A percentile compares a stretch with the other conserved stretches of the same genome.
phyloP scores from a whole-genome alignment of 2,113 vertebrate species.

The Laticauda colubrina region DNA sequence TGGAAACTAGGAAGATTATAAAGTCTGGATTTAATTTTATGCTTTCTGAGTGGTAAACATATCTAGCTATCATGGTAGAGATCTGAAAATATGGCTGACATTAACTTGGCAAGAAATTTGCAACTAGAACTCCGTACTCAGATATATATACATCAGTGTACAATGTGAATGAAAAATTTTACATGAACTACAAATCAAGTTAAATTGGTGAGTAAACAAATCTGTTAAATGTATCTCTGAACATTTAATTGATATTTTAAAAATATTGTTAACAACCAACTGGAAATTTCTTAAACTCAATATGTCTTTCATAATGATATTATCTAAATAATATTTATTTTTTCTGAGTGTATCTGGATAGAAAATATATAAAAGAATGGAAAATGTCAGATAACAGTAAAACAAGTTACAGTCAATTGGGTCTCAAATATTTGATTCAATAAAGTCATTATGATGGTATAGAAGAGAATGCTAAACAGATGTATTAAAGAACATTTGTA shows the following conservation, averaged over 20 bases:
- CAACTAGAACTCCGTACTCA: slow-evolving; percentile 21
- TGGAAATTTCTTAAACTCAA: slow-evolving; percentile 21
- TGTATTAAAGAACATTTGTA: not conserved
- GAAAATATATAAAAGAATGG: slow-evolving; percentile 8
- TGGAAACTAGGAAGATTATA: slow-evolving; percentile 41
- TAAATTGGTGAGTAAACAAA: not conserved
- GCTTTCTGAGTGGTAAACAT: slow-evolving; percentile 44
- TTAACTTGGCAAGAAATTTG: slow-evolving; percentile 55
- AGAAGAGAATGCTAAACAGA: not conserved
- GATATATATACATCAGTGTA: slow-evolving; percentile 48
- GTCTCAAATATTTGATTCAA: not conserved
- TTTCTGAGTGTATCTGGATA: fast-evolving
- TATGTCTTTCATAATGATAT: slow-evolving; percentile 7
- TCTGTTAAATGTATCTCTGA: not conserved
- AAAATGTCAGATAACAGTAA: slow-evolving; percentile 40
- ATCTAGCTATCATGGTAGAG: slow-evolving; percentile 38
- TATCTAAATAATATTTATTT: not conserved
- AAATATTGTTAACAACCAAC: not conserved
- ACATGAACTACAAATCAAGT: slow-evolving; percentile 39
- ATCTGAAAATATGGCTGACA: slow-evolving; percentile 44
- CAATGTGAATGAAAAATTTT: slow-evolving; percentile 36
- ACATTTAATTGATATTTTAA: not conserved
- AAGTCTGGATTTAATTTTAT: slow-evolving; percentile 35
- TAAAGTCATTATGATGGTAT: not conserved
- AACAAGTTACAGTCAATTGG: not conserved